Base-by-base conservation (phyloP, 2,888 invertebrate species). In the Spialia ferax region DNA sequence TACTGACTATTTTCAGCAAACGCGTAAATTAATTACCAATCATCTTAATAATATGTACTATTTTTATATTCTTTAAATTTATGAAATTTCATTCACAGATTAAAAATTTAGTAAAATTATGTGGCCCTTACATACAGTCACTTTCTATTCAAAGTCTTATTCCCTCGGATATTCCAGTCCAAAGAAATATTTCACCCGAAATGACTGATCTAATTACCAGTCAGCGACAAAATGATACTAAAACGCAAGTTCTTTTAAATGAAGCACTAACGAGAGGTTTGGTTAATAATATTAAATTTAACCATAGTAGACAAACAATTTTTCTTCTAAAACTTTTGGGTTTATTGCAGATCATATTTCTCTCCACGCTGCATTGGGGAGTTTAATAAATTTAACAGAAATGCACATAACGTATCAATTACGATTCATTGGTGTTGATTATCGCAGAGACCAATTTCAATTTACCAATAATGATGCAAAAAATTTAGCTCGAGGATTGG, bases 401-500 rank as follows among this genome's bases (percentile, higher is more conserved):
- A 75, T 94, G 48, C 88, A 93, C 74, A 74, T 94, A 15, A 91
- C 91, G 2, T 94, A 86, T 74, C 93, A 93, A 76, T 75, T 91
- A 45, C 79, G 80, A 52, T 75, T 73, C 60, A 87, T 87, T 45
- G 92, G 91, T 45, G 81, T 87, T 15, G 81, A 88, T 42, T 94
- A 92, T 73, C 82, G 93, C 13, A 85, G 79, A 76, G 93, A 93
- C 75, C 93, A 94, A 75, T 93, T 93, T 77, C 92, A 91, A 71
- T 93, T 94, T 73, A 93, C 94, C n/a, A 89, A 85, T 63, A 90
- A 89, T 68, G 94, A 94, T 74, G 91, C 93, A 0, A 92, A 89
- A 74, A 89, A 87, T 73, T 81, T 94, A 38, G 86, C 91, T 2
- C 82, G 79, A 63, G 94, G 93, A 0, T 77, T 94, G 70, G 92